Evolutionary conservation across 2,113 vertebrate species (phyloP).

Genomic region (Pithys albifrons): DNA sequence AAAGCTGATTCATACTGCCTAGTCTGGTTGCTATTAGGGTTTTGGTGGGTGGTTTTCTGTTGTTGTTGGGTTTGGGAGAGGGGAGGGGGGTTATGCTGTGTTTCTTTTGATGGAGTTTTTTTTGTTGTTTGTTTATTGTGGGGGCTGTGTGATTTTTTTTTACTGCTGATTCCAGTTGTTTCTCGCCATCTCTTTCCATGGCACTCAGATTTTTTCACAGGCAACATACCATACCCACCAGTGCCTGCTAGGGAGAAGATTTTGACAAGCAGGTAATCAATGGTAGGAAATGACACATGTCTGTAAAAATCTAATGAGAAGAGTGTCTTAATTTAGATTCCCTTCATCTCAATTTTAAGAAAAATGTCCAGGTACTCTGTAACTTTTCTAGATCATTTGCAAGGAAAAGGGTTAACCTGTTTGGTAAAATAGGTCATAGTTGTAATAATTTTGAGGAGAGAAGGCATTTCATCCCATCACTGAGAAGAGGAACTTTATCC

Average conservation of each 20-base stretch:
- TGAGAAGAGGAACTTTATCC: neutral
- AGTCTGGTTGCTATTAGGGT: too few relatives aligned
- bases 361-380: neutral
- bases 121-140: neutral
- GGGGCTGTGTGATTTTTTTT: too few relatives aligned
- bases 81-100: too few relatives aligned
- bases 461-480: neutral
- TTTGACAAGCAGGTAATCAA: rapidly evolving
- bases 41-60: neutral
- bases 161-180: neutral
- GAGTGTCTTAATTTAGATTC: neutral
- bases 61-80: too few relatives aligned
- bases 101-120: neutral
- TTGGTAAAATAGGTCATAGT: neutral
- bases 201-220: neutral
- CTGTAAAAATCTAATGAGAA: neutral
- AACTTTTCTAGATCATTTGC: neutral
- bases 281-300: rapidly evolving
- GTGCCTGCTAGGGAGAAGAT: neutral
- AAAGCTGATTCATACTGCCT: neutral
- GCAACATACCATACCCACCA: neutral
- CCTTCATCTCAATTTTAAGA: neutral
- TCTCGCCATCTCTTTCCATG: neutral
- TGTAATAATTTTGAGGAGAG: neutral
- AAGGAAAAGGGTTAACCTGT: neutral